Conservation (phyloP, 2,888 invertebrate genomes). For the Lamellibrachia satsuma region DNA sequence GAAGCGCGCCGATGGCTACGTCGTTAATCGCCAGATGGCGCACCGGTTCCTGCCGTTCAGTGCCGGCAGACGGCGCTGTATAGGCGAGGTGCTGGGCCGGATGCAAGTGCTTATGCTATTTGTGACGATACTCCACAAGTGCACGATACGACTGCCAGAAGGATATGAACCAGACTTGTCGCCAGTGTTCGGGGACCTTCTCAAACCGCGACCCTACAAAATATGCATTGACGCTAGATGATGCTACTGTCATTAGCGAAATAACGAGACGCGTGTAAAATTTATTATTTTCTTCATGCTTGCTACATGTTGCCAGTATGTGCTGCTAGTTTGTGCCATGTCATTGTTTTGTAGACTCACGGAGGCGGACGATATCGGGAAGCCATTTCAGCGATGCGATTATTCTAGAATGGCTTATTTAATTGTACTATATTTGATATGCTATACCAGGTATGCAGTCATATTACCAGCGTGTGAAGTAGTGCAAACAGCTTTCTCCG, state of each 20-base stretch:
- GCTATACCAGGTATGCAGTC: neutral
- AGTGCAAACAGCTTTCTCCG: neutral
- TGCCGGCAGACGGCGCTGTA: slow-evolving; percentile 55
- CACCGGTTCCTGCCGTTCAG: slow-evolving; percentile 55
- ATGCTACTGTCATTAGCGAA: neutral
- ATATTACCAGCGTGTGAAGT: neutral
- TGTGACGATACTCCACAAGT: slow-evolving; percentile 28
- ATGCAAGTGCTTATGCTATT: slow-evolving; percentile 38
- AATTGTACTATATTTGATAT: neutral
- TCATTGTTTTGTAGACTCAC: neutral
- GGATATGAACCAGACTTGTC: neutral
- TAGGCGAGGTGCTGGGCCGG: slow-evolving; percentile 56
- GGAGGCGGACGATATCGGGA: neutral
- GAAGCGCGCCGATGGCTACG: slow-evolving; percentile 32
- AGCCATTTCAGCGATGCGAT: neutral
- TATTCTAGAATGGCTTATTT: neutral
- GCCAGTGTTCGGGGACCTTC: slow-evolving; percentile 30
- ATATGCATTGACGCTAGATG: slow-evolving; percentile 8
- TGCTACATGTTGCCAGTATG: neutral
- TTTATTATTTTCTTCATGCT: neutral
- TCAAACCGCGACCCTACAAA: slow-evolving; percentile 29
- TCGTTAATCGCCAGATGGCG: slow-evolving; percentile 40
- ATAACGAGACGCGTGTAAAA: neutral
- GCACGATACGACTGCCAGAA: neutral
- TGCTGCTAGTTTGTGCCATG: neutral